Evolutionary conservation across 2,113 vertebrate species (phyloP), one percentile per base, ranked within the genome.

Genomic region (Peromyscus polionotus): DNA sequence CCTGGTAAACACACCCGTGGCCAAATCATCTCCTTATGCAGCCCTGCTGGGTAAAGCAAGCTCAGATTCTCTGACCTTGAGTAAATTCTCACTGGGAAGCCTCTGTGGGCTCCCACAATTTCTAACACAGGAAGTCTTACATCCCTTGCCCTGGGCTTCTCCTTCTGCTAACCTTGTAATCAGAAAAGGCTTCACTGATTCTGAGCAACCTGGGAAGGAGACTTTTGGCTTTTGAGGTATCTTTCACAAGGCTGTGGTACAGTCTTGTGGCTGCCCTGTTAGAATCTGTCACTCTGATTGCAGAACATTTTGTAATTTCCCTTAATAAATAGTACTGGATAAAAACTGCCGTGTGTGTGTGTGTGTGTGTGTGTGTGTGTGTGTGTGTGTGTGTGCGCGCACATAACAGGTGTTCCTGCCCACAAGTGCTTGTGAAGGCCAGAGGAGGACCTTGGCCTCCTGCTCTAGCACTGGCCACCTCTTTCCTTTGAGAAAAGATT

Each of bases 301-400:
- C 26, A 83, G 68, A 80, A 91, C 84, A 88, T 88, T 68, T 79
- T 33, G 36, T 51, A 54, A 91, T 96, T 91, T 95, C 48, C 77
- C 91, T 13, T 7, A 19, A 24, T 28, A 83, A 77, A 61, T 72
- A 51, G 19, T 61, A 91, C 51, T 39, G 14, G 26, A 48, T 80
- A n/a, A 92, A 92, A 68, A 42, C 68, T 84, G 16, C 36, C 36
- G 17, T 24, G 54, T 61, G 11, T 24, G 54, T 83, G 77, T 80
- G 51, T 22, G 77, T 57, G 79, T 59, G 79, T n/a, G 80, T 59
- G 54, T 83, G 54, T 83, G 79, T 81, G 79, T 83, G 79, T 61
- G 36, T 26, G 54, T 39, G 76, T 51, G 24, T 17, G 75, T 51
- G 26, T 77, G 75, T 28, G 72, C 39, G 11, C 39, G 39, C 39